phyloP scores from a whole-genome alignment of 2,888 invertebrate species.

The Lithophane leautieri region DNA sequence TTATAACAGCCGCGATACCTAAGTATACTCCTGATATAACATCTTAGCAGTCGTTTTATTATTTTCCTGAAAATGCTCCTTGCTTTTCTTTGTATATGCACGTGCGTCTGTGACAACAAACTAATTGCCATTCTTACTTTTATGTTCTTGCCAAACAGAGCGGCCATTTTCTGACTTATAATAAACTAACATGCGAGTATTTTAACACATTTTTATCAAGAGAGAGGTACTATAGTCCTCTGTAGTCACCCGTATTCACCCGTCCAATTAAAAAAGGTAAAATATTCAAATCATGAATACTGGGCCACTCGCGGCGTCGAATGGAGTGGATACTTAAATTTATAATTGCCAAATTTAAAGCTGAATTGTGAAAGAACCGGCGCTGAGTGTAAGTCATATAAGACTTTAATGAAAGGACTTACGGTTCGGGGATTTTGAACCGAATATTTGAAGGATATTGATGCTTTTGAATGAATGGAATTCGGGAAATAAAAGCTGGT shows the following conservation, averaged over 20 bases:
- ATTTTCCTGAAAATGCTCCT: neutral
- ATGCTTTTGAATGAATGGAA: conserved; percentile 4
- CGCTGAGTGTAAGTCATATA: conserved; percentile 15
- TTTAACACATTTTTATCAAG: conserved; percentile 28
- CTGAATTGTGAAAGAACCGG: conserved; percentile 29
- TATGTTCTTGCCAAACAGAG: neutral
- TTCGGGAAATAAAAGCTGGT: neutral
- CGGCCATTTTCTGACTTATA: neutral
- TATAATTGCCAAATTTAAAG: conserved; percentile 55
- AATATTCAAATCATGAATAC: conserved; percentile 58
- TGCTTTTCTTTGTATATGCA: neutral
- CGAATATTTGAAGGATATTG: conserved; percentile 3
- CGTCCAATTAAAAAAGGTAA: conserved; percentile 58
- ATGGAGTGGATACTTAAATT: conserved; percentile 50
- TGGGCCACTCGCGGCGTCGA: conserved; percentile 26
- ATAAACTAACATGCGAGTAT: conserved; percentile 3
- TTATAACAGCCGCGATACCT: too few relatives aligned
- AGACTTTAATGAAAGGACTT: neutral
- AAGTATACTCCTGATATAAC: neutral
- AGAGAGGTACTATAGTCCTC: conserved; percentile 27
- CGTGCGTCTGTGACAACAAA: neutral
- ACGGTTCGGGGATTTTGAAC: neutral
- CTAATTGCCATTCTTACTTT: neutral
- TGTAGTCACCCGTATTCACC: conserved; percentile 27
- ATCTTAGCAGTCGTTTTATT: neutral